Evolutionary conservation across 2,888 invertebrate species (phyloP), one percentile per base, ranked within the genome.

Genomic region (Tolmerus cingulatus): DNA sequence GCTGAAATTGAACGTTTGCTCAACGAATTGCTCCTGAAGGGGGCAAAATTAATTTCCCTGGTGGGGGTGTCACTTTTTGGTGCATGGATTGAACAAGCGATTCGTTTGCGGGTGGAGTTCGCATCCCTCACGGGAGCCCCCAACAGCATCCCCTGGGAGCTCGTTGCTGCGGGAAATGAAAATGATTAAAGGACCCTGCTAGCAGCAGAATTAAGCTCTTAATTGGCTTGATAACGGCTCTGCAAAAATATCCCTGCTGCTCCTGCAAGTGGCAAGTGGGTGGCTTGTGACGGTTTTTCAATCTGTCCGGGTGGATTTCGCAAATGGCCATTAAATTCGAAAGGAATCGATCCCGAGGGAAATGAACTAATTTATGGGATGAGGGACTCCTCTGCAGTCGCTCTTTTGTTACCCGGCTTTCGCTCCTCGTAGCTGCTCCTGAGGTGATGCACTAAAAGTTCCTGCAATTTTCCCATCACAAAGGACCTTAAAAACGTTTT

Each of bases 31-130:
- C 23, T 74, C 43, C 23, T 37, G 74, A 74, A 40, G 66, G 57
- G 74, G 23, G 19, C 37, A 12, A 84, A 84, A 84, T 84, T 84
- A 84, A 84, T 84, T 84, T 84, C 84, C 84, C 84, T 66, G 37
- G 84, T 84, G 84, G 66, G 84, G 84, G 37, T 84, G 84, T 66
- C 81, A 81, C 55, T 81, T 55, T 34, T 55, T 55, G 51, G n/a
- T 81, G 81, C 81, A 81, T 30, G 51, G 55, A 81, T 55, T 81
- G 81, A 55, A 55, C 27, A 30, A 55, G 55, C n/a, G 46, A 81
- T 55, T 16, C 46, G 16, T 40, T 40, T 40, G 40, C 40, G 40
- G 34, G 7, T n/a, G n/a, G 5, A 2, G 14, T 8, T 30, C 16
- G 12, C 12, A 7, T 27, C 51, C 27, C 37, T 19, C 19, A 5